These are phyloP conservation scores for Acronicta psi DNA, from an alignment of 2,888 invertebrate species.

Conservation along the genomic window DNA sequence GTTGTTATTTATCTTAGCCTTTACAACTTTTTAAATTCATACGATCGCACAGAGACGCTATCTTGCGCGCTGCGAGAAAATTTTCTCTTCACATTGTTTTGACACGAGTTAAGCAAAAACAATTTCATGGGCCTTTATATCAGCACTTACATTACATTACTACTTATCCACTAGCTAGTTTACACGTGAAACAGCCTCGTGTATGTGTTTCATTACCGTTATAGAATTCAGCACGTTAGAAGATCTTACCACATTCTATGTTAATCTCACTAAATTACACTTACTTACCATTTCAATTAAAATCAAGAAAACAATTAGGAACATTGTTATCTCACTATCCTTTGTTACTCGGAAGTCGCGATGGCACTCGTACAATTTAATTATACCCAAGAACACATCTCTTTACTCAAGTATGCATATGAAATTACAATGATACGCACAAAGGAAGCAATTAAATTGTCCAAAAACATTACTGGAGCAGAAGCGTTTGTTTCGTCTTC, in stretches of 20 bases:
- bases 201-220: no score
- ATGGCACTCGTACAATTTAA: slow-evolving; percentile 46
- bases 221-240: no score
- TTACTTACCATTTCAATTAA: slow-evolving; percentile 1
- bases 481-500: slow-evolving; percentile 64
- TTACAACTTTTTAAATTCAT: no score
- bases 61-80: no score
- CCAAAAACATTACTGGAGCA: slow-evolving; percentile 63
- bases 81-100: no score
- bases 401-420: slow-evolving; percentile 54
- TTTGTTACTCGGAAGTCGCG: slow-evolving; percentile 37
- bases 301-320: slow-evolving; percentile 8
- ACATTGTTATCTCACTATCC: slow-evolving; percentile 21
- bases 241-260: not conserved
- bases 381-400: slow-evolving; percentile 46
- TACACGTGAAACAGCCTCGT: no score
- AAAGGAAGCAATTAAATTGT: slow-evolving; percentile 70
- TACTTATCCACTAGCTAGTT: no score
- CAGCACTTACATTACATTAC: no score
- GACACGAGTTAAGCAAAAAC: no score
- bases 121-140: no score
- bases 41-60: no score
- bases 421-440: slow-evolving; percentile 56
- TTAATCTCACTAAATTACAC: not conserved
- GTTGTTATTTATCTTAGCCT: no score